Conservation (phyloP, 2,888 invertebrate genomes). For the Mimachlamys varia region DNA sequence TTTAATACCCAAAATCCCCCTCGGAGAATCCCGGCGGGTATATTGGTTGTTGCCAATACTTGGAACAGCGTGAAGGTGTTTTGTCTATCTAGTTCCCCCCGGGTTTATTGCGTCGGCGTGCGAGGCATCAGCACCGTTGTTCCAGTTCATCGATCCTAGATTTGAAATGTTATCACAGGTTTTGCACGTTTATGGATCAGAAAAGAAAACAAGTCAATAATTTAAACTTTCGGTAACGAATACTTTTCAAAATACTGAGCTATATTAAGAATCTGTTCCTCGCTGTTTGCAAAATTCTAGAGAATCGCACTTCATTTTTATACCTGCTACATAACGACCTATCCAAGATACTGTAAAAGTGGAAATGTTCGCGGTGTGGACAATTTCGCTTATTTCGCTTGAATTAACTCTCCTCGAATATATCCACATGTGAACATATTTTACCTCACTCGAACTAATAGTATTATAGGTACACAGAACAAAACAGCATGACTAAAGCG, state of each 20-base stretch:
- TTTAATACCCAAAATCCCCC: background rate
- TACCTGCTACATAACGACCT: too few species aligned
- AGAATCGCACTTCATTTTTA: too few species aligned
- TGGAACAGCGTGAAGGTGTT: slow-evolving; percentile 34
- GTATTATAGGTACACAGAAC: too few species aligned
- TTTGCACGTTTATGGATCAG: background rate
- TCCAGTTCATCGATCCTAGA: background rate
- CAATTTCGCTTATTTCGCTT: too few species aligned
- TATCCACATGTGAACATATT: too few species aligned
- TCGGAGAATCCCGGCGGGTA: background rate
- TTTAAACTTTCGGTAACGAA: background rate
- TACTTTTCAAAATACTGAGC: background rate
- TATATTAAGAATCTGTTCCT: too few species aligned
- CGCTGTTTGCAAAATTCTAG: too few species aligned
- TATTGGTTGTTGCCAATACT: slow-evolving; percentile 4
- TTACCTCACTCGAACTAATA: too few species aligned
- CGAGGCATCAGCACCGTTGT: background rate
- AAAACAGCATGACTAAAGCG: too few species aligned
- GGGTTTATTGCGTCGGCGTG: background rate
- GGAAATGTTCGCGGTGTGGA: too few species aligned
- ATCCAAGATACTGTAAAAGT: too few species aligned
- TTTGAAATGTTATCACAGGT: background rate
- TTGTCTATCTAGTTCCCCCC: background rate
- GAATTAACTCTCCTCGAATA: too few species aligned
- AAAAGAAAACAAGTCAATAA: background rate